phyloP scores from a whole-genome alignment of 2,888 invertebrate species.

The Masnerella sp. region DNA sequence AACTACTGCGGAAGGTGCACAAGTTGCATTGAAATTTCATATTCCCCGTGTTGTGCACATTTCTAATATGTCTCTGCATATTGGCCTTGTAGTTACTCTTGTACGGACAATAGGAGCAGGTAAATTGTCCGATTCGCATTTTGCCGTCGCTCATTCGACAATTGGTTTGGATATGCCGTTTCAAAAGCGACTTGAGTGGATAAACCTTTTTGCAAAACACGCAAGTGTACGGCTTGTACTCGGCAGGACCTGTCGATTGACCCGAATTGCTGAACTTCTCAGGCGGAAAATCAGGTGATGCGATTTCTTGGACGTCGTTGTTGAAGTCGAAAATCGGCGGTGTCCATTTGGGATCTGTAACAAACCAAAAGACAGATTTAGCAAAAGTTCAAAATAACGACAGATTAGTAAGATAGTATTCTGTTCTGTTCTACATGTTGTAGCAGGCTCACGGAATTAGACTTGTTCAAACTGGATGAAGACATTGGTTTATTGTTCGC shows the following conservation, averaged over 20 bases:
- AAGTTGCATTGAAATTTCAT: slow-evolving; percentile 68
- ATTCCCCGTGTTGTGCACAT: slow-evolving; percentile 68
- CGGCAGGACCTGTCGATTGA: slow-evolving; percentile 11
- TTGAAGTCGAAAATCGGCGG: slow-evolving; percentile 32
- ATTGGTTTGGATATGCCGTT: slow-evolving; percentile 66
- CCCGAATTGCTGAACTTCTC: slow-evolving; percentile 8
- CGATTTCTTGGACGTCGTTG: slow-evolving; percentile 18
- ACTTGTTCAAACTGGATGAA: slow-evolving; percentile 26
- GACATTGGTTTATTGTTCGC: slow-evolving; percentile 35
- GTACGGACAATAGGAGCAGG: slow-evolving; percentile 76
- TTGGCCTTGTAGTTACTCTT: slow-evolving; percentile 76
- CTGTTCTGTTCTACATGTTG: not conserved
- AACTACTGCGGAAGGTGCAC: slow-evolving; percentile 73
- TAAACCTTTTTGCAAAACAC: slow-evolving; percentile 67
- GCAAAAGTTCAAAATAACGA: slow-evolving; percentile 7
- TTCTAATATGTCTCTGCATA: slow-evolving; percentile 74
- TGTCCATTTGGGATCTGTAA: slow-evolving; percentile 42
- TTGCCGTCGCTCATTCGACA: slow-evolving; percentile 63
- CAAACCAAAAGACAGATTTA: slow-evolving; percentile 37
- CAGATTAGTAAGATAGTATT: not conserved
- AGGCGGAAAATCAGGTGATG: slow-evolving; percentile 6
- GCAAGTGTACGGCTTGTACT: slow-evolving; percentile 65
- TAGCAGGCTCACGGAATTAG: slow-evolving; percentile 27
- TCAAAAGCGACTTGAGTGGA: slow-evolving; percentile 64
- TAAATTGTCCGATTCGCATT: slow-evolving; percentile 70